phyloP scores from a whole-genome alignment of 35 echinoderm and acorn worm genomes.

The Heliocidaris erythrogramma region DNA sequence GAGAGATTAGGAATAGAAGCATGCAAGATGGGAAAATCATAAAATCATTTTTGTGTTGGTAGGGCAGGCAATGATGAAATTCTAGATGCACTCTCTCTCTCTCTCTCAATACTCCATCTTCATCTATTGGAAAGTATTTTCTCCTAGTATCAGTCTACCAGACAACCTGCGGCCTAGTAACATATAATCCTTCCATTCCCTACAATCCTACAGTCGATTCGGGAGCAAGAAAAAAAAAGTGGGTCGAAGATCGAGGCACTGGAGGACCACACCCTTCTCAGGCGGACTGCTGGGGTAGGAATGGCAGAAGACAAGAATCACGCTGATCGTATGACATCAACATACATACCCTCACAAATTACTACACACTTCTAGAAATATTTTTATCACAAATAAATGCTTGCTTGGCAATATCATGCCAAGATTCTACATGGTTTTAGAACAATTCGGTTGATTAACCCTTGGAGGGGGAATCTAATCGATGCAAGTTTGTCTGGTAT shows the following conservation, averaged over 20 bases:
- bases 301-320: conserved; percentile 36
- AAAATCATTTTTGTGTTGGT: not conserved
- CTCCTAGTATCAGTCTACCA: not conserved
- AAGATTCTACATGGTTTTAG: not conserved
- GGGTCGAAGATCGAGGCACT: not conserved
- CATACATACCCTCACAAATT: not conserved
- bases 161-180: not conserved
- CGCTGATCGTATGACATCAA: conserved; percentile 10
- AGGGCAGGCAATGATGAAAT: not conserved
- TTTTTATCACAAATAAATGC: not conserved
- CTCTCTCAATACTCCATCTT: not conserved
- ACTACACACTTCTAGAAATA: not conserved
- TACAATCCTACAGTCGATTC: not conserved
- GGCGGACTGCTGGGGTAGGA: conserved; percentile 29
- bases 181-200: not conserved
- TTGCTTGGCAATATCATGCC: not conserved
- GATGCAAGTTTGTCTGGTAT: no score
- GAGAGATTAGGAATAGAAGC: no score
- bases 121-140: not conserved
- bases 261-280: conserved; percentile 8
- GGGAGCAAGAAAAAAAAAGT: not conserved
- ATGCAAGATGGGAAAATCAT: not conserved
- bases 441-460: not conserved
- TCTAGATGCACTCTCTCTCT: not conserved
- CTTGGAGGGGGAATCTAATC: not conserved